phyloP scores from a whole-genome alignment of 1,140 invertebrate genomes.

The Lepidurus arcticus region DNA sequence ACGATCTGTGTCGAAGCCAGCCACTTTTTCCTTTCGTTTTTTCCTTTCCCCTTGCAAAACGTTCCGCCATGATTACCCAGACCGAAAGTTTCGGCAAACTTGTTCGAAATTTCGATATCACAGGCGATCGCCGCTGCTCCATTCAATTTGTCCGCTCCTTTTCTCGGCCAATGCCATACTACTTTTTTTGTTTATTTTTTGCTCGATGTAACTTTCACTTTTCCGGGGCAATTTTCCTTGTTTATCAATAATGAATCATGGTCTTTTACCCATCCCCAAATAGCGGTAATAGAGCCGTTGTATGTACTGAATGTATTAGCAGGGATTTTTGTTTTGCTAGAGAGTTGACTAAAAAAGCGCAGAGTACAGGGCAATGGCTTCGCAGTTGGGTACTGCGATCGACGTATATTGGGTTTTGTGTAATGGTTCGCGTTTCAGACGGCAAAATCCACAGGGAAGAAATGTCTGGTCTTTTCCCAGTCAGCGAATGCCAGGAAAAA shows the following conservation, averaged over 20 bases:
- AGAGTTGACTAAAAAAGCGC: slow-evolving; percentile 8
- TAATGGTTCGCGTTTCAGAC: not conserved
- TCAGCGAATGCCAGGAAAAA: not conserved
- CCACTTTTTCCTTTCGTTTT: no score
- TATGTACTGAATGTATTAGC: not conserved
- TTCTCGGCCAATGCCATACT: not conserved
- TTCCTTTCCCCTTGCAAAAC: not conserved
- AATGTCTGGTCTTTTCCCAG: not conserved
- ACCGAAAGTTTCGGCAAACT: not conserved
- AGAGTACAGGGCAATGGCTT: slow-evolving; percentile 1
- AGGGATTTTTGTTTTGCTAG: not conserved
- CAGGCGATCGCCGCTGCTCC: not conserved
- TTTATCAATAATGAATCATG: no score
- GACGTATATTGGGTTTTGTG: slow-evolving; percentile 1
- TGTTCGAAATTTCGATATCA: slow-evolving; percentile 16
- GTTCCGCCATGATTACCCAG: slow-evolving; percentile 13
- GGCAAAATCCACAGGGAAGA: not conserved
- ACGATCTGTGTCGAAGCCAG: no score
- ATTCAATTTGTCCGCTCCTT: not conserved
- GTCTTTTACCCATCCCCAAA: no score
- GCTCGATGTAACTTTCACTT: not conserved
- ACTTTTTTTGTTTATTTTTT: not conserved
- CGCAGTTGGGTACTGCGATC: not conserved
- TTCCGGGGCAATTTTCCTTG: no score
- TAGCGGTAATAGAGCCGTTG: no score